Evolutionary conservation across 2,888 invertebrate species (phyloP).

Genomic region (Heterodera filipjevi): DNA sequence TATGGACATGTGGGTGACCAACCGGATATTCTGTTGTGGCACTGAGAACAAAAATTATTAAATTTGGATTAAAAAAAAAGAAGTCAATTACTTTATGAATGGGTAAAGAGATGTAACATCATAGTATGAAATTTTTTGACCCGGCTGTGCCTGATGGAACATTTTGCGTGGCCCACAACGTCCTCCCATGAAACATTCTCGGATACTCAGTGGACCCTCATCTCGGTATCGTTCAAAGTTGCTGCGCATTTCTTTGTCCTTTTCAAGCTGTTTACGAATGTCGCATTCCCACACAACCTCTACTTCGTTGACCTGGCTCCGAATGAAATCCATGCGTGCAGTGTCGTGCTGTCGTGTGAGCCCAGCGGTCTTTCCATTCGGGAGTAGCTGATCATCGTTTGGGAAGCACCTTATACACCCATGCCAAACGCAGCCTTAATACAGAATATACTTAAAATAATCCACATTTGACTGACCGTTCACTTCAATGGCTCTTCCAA

Average conservation of each 20-base stretch:
- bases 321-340: not conserved
- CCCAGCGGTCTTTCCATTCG: constrained; percentile 9
- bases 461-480: not conserved
- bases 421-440: not conserved
- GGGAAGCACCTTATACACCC: not conserved
- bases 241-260: constrained; percentile 1
- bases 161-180: not conserved
- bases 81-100: not conserved
- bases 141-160: not conserved
- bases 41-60: not conserved
- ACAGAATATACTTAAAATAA: not conserved
- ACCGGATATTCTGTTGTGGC: constrained; percentile 30
- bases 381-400: not conserved
- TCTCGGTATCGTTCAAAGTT: constrained; percentile 3
- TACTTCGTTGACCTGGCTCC: not conserved
- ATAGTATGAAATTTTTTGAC: constrained; percentile 11
- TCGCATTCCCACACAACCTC: constrained; percentile 14
- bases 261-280: constrained; percentile 7
- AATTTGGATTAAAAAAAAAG: constrained; percentile 23
- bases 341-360: not conserved
- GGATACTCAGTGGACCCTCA: not conserved
- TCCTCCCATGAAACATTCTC: not conserved
- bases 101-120: constrained; percentile 35
- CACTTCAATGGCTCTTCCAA: constrained; percentile 5
- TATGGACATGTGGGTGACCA: constrained; percentile 26